Conservation (phyloP, 2,888 invertebrate species). For the Cremastinae sp. region DNA sequence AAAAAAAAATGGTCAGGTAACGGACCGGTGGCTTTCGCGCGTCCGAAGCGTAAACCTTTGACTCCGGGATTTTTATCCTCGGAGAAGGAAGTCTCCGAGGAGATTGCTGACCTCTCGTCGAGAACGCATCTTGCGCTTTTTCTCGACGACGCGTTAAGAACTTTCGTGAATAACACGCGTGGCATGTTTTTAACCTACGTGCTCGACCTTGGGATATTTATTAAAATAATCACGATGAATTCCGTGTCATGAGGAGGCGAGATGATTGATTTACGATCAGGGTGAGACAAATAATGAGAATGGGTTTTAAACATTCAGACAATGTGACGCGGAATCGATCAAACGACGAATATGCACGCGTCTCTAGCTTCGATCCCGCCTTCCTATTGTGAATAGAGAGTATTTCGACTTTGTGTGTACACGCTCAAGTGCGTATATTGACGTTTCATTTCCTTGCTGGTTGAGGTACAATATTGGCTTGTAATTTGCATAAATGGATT, state of each 20-base stretch:
- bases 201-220: slow-evolving; percentile 33
- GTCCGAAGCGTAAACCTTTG: slow-evolving; percentile 22
- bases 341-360: slow-evolving; percentile 32
- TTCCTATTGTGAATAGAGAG: slow-evolving; percentile 7
- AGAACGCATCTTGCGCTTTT: slow-evolving; percentile 8
- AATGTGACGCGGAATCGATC: slow-evolving; percentile 42
- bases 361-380: slow-evolving; percentile 27
- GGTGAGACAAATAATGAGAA: slow-evolving; percentile 30
- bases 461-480: slow-evolving; percentile 13
- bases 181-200: slow-evolving; percentile 22
- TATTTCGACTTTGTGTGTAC: slow-evolving; percentile 43
- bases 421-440: slow-evolving; percentile 48
- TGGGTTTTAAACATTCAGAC: not conserved
- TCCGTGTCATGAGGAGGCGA: slow-evolving; percentile 7
- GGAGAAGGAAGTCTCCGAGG: not conserved
- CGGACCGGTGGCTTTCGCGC: slow-evolving; percentile 51
- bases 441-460: slow-evolving; percentile 38
- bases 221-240: slow-evolving; percentile 21
- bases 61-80: slow-evolving; percentile 2
- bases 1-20: slow-evolving; percentile 60
- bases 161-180: slow-evolving; percentile 29
- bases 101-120: slow-evolving; percentile 36
- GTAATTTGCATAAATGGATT: slow-evolving; percentile 55
- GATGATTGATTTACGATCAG: slow-evolving; percentile 52
- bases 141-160: slow-evolving; percentile 4